Evolutionary conservation across 2,888 invertebrate genomes (phyloP), one percentile per base, ranked within the genome.

Genomic region (Gonocerus acuteangulatus): DNA sequence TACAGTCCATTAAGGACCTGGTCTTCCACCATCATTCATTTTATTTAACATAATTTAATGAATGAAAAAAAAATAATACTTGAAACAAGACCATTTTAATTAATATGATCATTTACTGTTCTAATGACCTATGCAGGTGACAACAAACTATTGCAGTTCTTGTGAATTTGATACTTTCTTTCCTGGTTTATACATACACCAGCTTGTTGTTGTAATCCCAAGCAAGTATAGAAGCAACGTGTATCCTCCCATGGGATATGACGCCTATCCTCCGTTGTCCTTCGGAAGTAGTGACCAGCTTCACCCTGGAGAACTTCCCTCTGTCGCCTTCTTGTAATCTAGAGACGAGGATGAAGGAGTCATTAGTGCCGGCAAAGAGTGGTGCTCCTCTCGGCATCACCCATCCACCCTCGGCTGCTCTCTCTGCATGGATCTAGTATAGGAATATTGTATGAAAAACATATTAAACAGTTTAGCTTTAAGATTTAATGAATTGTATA

Each of bases 261-360:
- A 90, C 89, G 7, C 89, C 86, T 71, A 89, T 87, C 70, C 89
- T 81, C 73, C 89, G 87, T 69, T 89, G 85, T 1, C 57, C 57
- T 54, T 70, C 67, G 62, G 86, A 80, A 66, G 89, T 82, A 65
- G 88, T 89, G 67, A 90, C 83, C 73, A 90, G 89, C 72, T 90
- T 90, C 74, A 91, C 89, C 79, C 91, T 91, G 44, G 89, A 90
- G 76, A 85, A 91, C 73, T 87, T 85, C 73, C 90, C 89, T 65
- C 85, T 83, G 47, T 84, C 86, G 48, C 89, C 89, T 72, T 91
- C 91, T 71, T 89, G 88, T 54, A 91, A 87, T 16, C 87, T 83
- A 3, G 90, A 87, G 66, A 90, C 77, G 62, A 91, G 78, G 64
- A 92, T 80, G 75, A 89, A 90, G 70, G 88, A 89, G 72, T 87